Base-by-base conservation (phyloP, 2,797 vertebrate species). In the Lithobates pipiens region DNA sequence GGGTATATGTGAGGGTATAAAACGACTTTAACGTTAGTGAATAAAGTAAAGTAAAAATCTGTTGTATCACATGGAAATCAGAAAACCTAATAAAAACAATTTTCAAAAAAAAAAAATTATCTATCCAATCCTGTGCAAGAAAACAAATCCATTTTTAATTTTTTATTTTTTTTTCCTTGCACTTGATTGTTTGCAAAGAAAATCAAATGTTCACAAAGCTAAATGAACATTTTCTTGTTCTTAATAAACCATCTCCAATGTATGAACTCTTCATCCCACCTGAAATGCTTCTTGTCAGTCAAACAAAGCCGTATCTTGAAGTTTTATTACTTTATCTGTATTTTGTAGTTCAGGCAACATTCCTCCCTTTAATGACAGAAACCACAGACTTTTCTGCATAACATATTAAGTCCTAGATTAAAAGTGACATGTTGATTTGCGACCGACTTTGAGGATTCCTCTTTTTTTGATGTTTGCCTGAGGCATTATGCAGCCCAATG, bases 381-480 rank as follows among this genome's bases (percentile, higher is more conserved):
- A 79, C 79, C 67, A 80, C 34, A 86, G 89, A 76, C 84, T 89
- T 89, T 84, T 89, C 88, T 88, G 88, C 85, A 89, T 89, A 90
- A 90, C 80, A 89, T 89, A 89, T 89, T 89, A 85, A 88, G 86
- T 75, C 42, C n/a, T 39, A 89, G 89, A 88, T 91, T 89, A 88
- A 87, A 90, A 88, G 76, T 88, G 88, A 86, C 15, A 39, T 69
- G 88, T 86, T 88, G 89, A 89, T 91, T 91, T 89, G 88, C 78
- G 74, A 42, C 87, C 54, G 85, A 82, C 90, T 91, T 89, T 83
- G 85, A 89, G 89, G 78, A 70, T 87, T 90, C 85, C 88, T 86
- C 88, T 89, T 85, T 88, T 89, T 85, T 8, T 74, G 82, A 76
- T 23, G 42, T 82, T 87, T 86, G 89, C 90, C 87, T 90, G 79